Conservation (phyloP, 2,888 invertebrate genomes). For the Aporophyla nigra region DNA sequence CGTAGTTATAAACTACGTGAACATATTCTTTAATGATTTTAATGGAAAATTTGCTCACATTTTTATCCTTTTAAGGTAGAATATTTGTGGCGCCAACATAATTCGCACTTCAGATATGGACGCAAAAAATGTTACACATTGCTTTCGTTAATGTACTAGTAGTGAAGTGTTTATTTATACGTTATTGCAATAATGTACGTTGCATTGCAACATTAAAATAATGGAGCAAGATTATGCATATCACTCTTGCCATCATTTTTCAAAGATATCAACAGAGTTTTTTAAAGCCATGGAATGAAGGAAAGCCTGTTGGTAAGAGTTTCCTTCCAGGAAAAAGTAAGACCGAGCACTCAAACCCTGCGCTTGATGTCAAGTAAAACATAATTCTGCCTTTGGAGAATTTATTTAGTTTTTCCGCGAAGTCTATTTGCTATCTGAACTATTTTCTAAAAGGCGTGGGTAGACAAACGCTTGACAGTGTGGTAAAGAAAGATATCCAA, state of each 20-base stretch:
- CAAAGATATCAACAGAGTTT: background rate
- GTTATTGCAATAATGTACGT: slow-evolving; percentile 24
- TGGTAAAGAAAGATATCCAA: background rate
- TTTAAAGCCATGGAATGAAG: background rate
- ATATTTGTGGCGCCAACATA: slow-evolving; percentile 37
- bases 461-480: background rate
- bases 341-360: background rate
- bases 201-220: slow-evolving; percentile 16
- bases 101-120: slow-evolving; percentile 28
- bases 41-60: background rate
- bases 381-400: background rate
- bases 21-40: slow-evolving; percentile 8
- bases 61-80: slow-evolving; percentile 22
- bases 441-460: background rate
- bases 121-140: slow-evolving; percentile 30
- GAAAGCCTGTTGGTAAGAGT: background rate
- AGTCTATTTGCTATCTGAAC: background rate
- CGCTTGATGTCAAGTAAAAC: background rate
- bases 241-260: background rate
- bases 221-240: slow-evolving; percentile 11
- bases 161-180: slow-evolving; percentile 29
- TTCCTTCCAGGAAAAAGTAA: background rate
- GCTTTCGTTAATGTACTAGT: slow-evolving; percentile 15
- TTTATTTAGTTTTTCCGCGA: background rate
- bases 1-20: slow-evolving; percentile 1